Percentiles rank a stretch among this genome's conserved stretches.
phyloP scores from a whole-genome alignment of 2,113 vertebrate genomes.

The Scartelaos histophorus region DNA sequence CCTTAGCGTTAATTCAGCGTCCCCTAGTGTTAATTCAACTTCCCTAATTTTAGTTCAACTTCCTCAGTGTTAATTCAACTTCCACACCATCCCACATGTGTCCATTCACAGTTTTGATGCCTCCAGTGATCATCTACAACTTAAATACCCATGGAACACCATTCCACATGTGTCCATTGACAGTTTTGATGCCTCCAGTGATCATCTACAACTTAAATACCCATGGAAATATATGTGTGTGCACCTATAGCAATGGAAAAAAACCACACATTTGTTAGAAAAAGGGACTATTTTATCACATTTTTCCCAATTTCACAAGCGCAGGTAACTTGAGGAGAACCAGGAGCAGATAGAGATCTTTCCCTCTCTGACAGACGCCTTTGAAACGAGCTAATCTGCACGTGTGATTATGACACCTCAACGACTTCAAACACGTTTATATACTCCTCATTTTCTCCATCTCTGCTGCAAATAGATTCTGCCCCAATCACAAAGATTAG shows the following conservation, averaged over 20 bases:
- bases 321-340: conserved; percentile 24
- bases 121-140: too few relatives aligned
- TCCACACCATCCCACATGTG: too few relatives aligned
- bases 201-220: too few relatives aligned
- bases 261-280: neutral
- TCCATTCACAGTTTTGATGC: too few relatives aligned
- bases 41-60: too few relatives aligned
- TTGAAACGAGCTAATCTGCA: conserved; percentile 70
- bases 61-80: too few relatives aligned
- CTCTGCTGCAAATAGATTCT: conserved; percentile 61
- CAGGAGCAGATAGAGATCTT: conserved; percentile 63
- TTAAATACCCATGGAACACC: too few relatives aligned
- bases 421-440: conserved; percentile 37
- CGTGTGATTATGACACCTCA: conserved; percentile 70
- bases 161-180: too few relatives aligned
- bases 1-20: too few relatives aligned
- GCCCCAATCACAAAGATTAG: neutral
- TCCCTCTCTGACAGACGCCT: conserved; percentile 57
- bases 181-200: too few relatives aligned
- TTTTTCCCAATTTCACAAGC: neutral
- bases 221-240: too few relatives aligned
- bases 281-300: neutral
- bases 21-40: too few relatives aligned
- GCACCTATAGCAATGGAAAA: conserved; percentile 37
- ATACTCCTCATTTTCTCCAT: neutral